Conservation (phyloP, 2,888 invertebrate species). For the Hirtodrosophila histrioides region DNA sequence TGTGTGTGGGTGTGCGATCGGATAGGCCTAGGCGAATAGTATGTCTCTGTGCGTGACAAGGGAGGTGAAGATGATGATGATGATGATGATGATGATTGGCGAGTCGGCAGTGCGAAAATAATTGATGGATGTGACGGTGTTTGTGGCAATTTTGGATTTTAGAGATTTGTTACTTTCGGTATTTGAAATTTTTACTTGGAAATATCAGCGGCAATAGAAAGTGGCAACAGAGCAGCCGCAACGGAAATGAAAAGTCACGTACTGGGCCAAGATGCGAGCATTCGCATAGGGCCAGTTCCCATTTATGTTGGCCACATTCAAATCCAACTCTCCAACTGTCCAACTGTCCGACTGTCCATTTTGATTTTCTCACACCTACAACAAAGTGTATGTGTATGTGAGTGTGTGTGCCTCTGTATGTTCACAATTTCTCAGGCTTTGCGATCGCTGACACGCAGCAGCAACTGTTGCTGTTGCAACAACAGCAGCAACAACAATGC, state of each 20-base stretch:
- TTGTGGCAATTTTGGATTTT: constrained; percentile 12
- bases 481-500: constrained; percentile 34
- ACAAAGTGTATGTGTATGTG: constrained; percentile 2
- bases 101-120: constrained; percentile 53
- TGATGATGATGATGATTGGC: constrained; percentile 1
- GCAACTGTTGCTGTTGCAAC: constrained; percentile 26
- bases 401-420: constrained; percentile 19
- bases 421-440: constrained; percentile 52
- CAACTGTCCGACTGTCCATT: constrained; percentile 6
- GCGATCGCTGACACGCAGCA: constrained; percentile 36
- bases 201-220: constrained; percentile 20
- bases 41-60: constrained; percentile 30
- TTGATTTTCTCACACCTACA: constrained; percentile 43
- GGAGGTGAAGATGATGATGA: constrained; percentile 18
- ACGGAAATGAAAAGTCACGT: constrained; percentile 75
- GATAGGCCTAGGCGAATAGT: constrained; percentile 10
- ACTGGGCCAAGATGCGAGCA: constrained; percentile 10
- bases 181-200: constrained; percentile 19
- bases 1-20: constrained; percentile 4
- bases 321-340: constrained; percentile 15
- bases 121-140: constrained; percentile 60
- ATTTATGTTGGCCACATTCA: constrained; percentile 18
- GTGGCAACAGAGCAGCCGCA: constrained; percentile 15
- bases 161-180: neutral
- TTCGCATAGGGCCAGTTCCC: constrained; percentile 4